Evolutionary conservation across 2,888 invertebrate genomes (phyloP).

Genomic region (Epirrita christyi): DNA sequence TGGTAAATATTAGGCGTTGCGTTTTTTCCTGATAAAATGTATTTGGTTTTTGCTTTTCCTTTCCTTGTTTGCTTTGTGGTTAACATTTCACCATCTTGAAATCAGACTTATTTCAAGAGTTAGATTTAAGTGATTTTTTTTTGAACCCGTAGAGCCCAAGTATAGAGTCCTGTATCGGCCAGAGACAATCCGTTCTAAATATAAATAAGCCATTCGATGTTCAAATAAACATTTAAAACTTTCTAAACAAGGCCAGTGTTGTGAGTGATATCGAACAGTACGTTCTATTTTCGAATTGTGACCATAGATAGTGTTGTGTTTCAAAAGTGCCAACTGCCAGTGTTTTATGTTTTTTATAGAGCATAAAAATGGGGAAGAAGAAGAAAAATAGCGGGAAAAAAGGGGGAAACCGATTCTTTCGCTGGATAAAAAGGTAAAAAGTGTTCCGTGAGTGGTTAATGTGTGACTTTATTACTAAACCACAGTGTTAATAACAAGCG

Average conservation of each 20-base stretch:
- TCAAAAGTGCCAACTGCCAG: slow-evolving; percentile 50
- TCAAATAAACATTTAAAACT: slow-evolving; percentile 54
- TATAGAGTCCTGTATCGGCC: slow-evolving; percentile 69
- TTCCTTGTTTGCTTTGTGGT: slow-evolving; percentile 44
- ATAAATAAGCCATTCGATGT: slow-evolving; percentile 44
- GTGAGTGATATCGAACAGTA: slow-evolving; percentile 46
- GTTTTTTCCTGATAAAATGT: slow-evolving; percentile 27
- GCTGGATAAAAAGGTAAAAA: slow-evolving; percentile 78
- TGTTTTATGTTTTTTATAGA: slow-evolving; percentile 53
- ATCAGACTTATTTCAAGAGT: slow-evolving; percentile 10
- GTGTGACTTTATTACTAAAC: slow-evolving; percentile 24
- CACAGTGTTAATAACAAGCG: slow-evolving; percentile 15
- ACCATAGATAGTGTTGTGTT: slow-evolving; percentile 53
- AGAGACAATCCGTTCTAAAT: slow-evolving; percentile 50
- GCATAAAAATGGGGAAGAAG: slow-evolving; percentile 74
- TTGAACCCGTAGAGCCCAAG: slow-evolving; percentile 59
- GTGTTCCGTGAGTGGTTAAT: slow-evolving; percentile 31
- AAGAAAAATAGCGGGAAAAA: slow-evolving; percentile 74
- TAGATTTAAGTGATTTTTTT: slow-evolving; percentile 28
- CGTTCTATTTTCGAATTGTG: slow-evolving; percentile 45
- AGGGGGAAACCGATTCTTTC: slow-evolving; percentile 74
- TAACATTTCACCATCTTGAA: slow-evolving; percentile 41
- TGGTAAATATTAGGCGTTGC: slow-evolving; percentile 60
- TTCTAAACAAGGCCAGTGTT: slow-evolving; percentile 44
- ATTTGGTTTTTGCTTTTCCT: slow-evolving; percentile 19